These are phyloP conservation scores for Scleropages formosus DNA, from an alignment of 2,797 vertebrate species.

Conservation along the genomic window DNA sequence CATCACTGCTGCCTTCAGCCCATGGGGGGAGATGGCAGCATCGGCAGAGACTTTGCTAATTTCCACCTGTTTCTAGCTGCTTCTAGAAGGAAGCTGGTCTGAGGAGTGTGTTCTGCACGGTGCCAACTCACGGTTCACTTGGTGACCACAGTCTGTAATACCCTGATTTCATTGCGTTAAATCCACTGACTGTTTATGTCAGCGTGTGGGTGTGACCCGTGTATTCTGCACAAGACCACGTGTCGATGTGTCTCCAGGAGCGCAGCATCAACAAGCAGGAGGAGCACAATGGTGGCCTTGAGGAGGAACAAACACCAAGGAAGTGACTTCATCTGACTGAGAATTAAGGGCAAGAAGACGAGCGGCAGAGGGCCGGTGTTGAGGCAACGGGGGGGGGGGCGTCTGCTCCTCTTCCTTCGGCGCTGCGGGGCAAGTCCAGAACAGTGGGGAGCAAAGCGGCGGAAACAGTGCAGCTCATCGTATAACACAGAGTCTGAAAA, in stretches of 20 bases:
- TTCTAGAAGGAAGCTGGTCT: background rate
- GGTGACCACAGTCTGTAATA: too few relatives aligned
- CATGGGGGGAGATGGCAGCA: constrained; percentile 3
- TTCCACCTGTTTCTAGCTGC: background rate
- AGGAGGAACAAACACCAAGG: too few relatives aligned
- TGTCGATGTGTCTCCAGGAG: too few relatives aligned
- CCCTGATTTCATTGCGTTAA: too few relatives aligned
- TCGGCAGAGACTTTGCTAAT: constrained; percentile 10
- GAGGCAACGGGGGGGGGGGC: background rate
- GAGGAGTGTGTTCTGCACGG: background rate
- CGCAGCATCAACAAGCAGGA: too few relatives aligned
- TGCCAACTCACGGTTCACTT: background rate
- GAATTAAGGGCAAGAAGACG: too few relatives aligned
- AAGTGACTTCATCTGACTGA: too few relatives aligned
- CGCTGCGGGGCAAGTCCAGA: background rate
- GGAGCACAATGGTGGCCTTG: too few relatives aligned
- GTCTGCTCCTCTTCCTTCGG: background rate
- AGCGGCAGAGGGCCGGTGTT: too few relatives aligned
- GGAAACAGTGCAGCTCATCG: constrained; percentile 14
- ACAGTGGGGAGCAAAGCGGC: background rate
- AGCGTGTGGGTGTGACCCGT: too few relatives aligned
- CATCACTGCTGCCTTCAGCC: constrained; percentile 20
- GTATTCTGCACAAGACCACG: too few relatives aligned
- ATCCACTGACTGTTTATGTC: too few relatives aligned
- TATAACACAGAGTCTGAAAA: background rate